Evolutionary conservation across 2,797 vertebrate genomes (phyloP), one percentile per base, ranked within the genome.

Genomic region (Protosalanx chinensis): DNA sequence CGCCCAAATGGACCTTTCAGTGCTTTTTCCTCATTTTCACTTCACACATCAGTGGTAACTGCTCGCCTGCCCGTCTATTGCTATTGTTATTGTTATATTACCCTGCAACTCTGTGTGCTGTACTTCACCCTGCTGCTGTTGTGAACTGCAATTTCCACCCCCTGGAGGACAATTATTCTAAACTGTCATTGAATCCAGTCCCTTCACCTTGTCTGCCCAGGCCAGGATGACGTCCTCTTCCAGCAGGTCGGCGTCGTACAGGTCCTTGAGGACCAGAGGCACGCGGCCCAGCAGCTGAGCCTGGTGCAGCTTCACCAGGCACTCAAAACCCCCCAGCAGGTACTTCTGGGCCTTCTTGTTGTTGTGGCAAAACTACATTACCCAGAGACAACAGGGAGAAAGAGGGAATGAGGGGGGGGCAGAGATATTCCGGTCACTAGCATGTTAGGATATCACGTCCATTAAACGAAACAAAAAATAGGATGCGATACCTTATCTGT

Each of bases 271-370:
- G 87, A 98, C 95, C 83, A 97, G 91, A 27, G 97, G 94, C 41
- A 99, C 97, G 67, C 95, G 94, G 4, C 94, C 85, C 84, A 99
- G 89, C 78, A 98, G 93, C 87, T 95, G 95, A 68, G 94, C 87
- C 88, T 98, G 95, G 88, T 99, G 93, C 85, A 99, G 95, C 79
- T 95, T 96, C 72, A 98, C 96, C 53, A 98, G 92, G 81, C 97
- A 98, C 90, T 98, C 97, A 5, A 99, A 94, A 4, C 97, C 97
- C 72, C 97, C 95, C 77, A 98, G 82, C 75, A 98, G 91, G 81
- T 99, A 98, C 84, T 95, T 93, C 82, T 98, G 96, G 80, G 96
- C 97, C 76, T 95, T 97, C 86, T 97, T 97, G 88, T 97, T 96
- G 88, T 96, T 97, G 91, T 97, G 95, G 88, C 96, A 98, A 85